phyloP scores from a whole-genome alignment of 2,888 invertebrate species.

The Melolontha melolontha region DNA sequence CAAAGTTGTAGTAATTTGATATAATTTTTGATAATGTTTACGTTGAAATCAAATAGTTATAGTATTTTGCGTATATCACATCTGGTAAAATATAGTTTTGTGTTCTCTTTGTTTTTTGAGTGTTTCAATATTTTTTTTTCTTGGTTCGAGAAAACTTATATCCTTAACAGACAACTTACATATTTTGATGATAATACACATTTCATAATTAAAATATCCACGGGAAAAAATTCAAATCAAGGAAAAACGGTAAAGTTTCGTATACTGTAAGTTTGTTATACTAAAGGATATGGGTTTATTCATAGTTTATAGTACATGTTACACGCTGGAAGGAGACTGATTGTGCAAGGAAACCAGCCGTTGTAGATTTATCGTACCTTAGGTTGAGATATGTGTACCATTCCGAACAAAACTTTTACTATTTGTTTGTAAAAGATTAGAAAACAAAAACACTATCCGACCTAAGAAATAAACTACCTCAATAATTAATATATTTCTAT shows the following conservation, averaged over 20 bases:
- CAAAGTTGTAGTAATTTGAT: constrained; percentile 50
- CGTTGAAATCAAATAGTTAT: constrained; percentile 59
- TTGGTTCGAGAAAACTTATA: constrained; percentile 45
- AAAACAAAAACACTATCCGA: constrained; percentile 58
- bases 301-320: constrained; percentile 63
- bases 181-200: constrained; percentile 14
- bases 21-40: constrained; percentile 57
- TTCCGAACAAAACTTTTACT: constrained; percentile 44
- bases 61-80: constrained; percentile 56
- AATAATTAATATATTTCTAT: constrained; percentile 67
- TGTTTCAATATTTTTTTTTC: constrained; percentile 55
- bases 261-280: constrained; percentile 24
- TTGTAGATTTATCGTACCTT: constrained; percentile 65
- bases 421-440: constrained; percentile 36
- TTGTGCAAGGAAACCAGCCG: constrained; percentile 64
- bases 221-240: constrained; percentile 4
- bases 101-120: constrained; percentile 51
- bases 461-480: constrained; percentile 67
- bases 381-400: constrained; percentile 61
- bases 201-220: constrained; percentile 8
- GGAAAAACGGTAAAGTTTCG: constrained; percentile 6
- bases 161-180: constrained; percentile 33
- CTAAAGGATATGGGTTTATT: constrained; percentile 49
- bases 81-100: constrained; percentile 53
- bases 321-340: constrained; percentile 66